Conservation (phyloP, 2,888 invertebrate species). For the Calliscelio sp. region DNA sequence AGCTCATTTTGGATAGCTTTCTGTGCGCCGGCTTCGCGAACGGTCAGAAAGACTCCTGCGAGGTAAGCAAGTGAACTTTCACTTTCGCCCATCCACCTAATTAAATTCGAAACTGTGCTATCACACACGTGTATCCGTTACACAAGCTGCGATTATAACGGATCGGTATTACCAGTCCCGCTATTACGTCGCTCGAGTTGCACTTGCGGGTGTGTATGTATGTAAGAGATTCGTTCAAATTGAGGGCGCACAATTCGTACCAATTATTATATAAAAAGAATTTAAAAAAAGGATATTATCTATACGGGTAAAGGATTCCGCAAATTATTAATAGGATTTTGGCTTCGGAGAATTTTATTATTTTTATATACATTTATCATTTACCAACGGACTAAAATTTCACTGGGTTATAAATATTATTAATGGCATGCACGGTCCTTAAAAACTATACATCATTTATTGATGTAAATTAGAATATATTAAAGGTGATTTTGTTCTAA, state of each 20-base stretch:
- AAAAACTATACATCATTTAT: too few species aligned
- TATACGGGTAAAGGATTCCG: too few species aligned
- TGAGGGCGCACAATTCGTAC: constrained; percentile 64
- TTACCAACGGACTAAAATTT: too few species aligned
- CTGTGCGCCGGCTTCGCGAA: constrained; percentile 97
- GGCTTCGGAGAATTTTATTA: too few species aligned
- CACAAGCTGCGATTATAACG: constrained; percentile 76
- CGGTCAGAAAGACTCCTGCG: constrained; percentile 96
- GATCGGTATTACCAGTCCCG: constrained; percentile 72
- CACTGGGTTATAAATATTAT: too few species aligned
- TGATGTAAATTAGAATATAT: too few species aligned
- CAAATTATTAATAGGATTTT: too few species aligned
- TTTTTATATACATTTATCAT: too few species aligned
- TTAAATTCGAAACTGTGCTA: constrained; percentile 69
- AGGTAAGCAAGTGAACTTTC: constrained; percentile 87
- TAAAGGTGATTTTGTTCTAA: too few species aligned
- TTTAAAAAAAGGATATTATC: too few species aligned
- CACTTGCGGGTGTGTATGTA: constrained; percentile 1
- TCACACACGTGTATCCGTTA: constrained; percentile 63
- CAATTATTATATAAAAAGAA: constrained; percentile 70
- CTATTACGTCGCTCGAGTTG: constrained; percentile 59
- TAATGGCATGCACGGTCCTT: too few species aligned
- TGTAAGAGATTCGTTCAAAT: constrained; percentile 44
- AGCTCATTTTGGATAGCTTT: constrained; percentile 94
- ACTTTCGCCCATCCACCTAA: constrained; percentile 67